Evolutionary conservation across 2,888 invertebrate genomes (phyloP).

Genomic region (Pediacus dermestoides): DNA sequence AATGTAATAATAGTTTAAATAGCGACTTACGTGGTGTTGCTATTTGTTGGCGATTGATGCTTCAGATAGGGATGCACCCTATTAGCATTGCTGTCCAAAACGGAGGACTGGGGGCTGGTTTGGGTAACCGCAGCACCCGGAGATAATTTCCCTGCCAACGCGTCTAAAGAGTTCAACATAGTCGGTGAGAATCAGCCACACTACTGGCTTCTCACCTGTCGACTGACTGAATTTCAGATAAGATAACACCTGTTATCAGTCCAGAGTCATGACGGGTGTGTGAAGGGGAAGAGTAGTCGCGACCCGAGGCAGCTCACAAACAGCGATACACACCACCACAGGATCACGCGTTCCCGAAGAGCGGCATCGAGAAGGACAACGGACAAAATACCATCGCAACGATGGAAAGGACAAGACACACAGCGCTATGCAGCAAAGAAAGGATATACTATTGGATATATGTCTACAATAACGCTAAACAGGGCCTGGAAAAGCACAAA

Average conservation of each 20-base stretch:
- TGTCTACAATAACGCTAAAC: constrained; percentile 24
- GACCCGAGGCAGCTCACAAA: constrained; percentile 25
- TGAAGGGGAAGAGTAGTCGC: constrained; percentile 15
- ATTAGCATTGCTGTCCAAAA: constrained; percentile 67
- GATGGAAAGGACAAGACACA: constrained; percentile 22
- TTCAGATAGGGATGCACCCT: constrained; percentile 59
- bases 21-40: constrained; percentile 7
- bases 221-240: constrained; percentile 26
- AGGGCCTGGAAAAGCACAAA: constrained; percentile 33
- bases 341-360: constrained; percentile 19
- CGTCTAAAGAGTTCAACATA: constrained; percentile 85
- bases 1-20: constrained; percentile 21
- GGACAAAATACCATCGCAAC: constrained; percentile 13
- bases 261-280: constrained; percentile 19
- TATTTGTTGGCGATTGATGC: constrained; percentile 47
- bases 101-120: constrained; percentile 34
- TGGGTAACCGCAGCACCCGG: constrained; percentile 60
- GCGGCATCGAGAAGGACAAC: constrained; percentile 9
- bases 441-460: constrained; percentile 24
- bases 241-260: constrained; percentile 39
- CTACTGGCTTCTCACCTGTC: constrained; percentile 39
- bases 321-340: constrained; percentile 15
- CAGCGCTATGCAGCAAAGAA: constrained; percentile 25
- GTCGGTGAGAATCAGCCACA: constrained; percentile 43
- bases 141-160: constrained; percentile 86